A percentile compares a stretch with the other conserved stretches of the same genome.
Conservation (phyloP, 2,888 invertebrate species). For the Leptinotarsa haldemani region DNA sequence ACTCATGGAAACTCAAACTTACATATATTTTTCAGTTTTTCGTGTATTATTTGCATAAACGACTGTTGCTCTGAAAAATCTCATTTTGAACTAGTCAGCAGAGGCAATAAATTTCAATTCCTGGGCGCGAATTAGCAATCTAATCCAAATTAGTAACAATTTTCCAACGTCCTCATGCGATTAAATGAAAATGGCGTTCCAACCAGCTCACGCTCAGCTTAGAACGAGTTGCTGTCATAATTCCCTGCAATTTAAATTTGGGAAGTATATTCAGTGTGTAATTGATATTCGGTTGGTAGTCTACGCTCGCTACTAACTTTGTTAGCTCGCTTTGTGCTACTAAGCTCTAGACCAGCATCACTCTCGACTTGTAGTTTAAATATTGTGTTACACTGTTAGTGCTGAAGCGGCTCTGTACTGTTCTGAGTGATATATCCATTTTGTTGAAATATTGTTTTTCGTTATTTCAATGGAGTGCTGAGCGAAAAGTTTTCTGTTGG, state of each 20-base stretch:
- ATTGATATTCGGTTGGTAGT: slow-evolving; percentile 48
- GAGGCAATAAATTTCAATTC: background rate
- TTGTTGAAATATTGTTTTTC: slow-evolving; percentile 5
- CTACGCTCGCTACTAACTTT: slow-evolving; percentile 40
- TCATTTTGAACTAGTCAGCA: background rate
- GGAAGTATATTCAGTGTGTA: slow-evolving; percentile 49
- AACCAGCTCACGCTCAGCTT: slow-evolving; percentile 11
- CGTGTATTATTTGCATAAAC: background rate
- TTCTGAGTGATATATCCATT: slow-evolving; percentile 4
- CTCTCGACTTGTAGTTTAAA: slow-evolving; percentile 21
- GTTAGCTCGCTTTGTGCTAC: slow-evolving; percentile 27
- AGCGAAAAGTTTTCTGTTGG: background rate
- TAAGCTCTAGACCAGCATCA: slow-evolving; percentile 29
- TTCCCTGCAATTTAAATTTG: slow-evolving; percentile 46
- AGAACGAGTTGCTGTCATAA: slow-evolving; percentile 41
- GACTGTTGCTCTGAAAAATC: background rate
- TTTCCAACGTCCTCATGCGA: slow-evolving; percentile 17
- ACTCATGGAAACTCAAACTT: no score
- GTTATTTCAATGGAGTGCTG: background rate
- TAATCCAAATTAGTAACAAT: slow-evolving; percentile 17
- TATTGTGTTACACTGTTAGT: slow-evolving; percentile 20
- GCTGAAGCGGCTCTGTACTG: slow-evolving; percentile 12
- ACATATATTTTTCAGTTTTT: background rate
- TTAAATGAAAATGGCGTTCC: slow-evolving; percentile 21
- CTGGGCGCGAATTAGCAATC: slow-evolving; percentile 12